Base-by-base conservation (phyloP, 2,888 invertebrate genomes). In the Proisotoma minuta region DNA sequence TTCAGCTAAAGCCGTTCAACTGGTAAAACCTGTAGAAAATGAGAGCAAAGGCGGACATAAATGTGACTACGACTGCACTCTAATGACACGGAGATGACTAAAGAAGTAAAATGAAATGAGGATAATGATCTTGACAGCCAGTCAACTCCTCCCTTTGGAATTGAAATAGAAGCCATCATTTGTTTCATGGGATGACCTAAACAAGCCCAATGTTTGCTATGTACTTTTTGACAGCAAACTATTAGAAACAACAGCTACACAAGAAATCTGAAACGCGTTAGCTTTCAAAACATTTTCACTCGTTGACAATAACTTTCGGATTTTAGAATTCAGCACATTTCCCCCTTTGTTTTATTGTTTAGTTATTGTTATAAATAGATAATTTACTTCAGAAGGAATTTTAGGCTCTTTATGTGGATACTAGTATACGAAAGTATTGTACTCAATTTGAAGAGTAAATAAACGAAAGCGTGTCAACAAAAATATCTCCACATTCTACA, bases 71-170 rank as follows among this genome's bases (percentile, higher is more conserved):
- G 34, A 8, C 8, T 15, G 15, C 15, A 34, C 15, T 34, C 34
- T 34, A 15, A 34, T n/a, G 34, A 34, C 15, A n/a, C 5, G 47
- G 5, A 5, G 47, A 47, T 47, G 47, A 47, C n/a, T 47, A 18
- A 18, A 5, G 5, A 18, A 18, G 47, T 47, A 47, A 47, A 47
- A 47, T 10, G 47, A 18, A 47, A 47, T 18, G 47, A 47, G 47
- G 47, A 18, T 47, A 47, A 47, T 18, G 47, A 47, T 47, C 47
- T 47, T 47, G 47, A 47, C 47, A 47, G 20, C 5, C 47, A 47
- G 10, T 47, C 47, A 47, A 47, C 47, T 47, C 47, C 47, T 47
- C 47, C 47, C 47, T n/a, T 47, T 18, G 47, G 47, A 47, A 47
- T 47, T 47, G 47, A 47, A 47, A 47, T 47, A 47, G 20, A 47